A percentile compares a stretch with the other conserved stretches of the same genome.
phyloP scores from a whole-genome alignment of 2,888 invertebrate species.

The Campoplex nolae region DNA sequence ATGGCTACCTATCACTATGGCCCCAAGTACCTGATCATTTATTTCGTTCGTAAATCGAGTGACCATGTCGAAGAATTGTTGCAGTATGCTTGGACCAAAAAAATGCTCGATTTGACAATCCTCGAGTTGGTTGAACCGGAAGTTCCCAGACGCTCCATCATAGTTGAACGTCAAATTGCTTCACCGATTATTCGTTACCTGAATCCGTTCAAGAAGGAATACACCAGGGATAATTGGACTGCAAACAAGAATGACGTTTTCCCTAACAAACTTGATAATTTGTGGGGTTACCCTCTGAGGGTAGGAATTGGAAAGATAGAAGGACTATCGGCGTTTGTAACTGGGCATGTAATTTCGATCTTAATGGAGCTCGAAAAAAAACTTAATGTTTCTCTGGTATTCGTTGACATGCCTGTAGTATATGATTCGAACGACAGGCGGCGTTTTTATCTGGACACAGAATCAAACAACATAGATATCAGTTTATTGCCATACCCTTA shows the following conservation, averaged over 20 bases:
- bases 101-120: slow-evolving; percentile 64
- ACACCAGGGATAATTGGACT: slow-evolving; percentile 35
- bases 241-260: slow-evolving; percentile 35
- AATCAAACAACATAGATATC: slow-evolving; percentile 49
- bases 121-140: slow-evolving; percentile 52
- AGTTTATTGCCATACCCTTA: slow-evolving; percentile 6
- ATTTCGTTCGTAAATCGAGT: slow-evolving; percentile 4
- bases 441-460: not conserved
- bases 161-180: not conserved
- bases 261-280: slow-evolving; percentile 69
- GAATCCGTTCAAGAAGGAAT: slow-evolving; percentile 67
- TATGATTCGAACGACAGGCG: not conserved
- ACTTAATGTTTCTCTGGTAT: too few species aligned
- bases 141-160: not conserved
- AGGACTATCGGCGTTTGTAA: slow-evolving; percentile 29
- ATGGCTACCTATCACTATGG: slow-evolving; percentile 36
- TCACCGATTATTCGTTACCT: slow-evolving; percentile 60
- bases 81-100: slow-evolving; percentile 55
- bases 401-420: too few species aligned
- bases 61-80: slow-evolving; percentile 54
- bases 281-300: slow-evolving; percentile 68
- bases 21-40: slow-evolving; percentile 52
- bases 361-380: not conserved
- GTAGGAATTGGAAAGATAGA: not conserved
- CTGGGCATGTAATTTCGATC: slow-evolving; percentile 9